Evolutionary conservation across 2,797 vertebrate species (phyloP).

Genomic region (Phataginus tricuspis): DNA sequence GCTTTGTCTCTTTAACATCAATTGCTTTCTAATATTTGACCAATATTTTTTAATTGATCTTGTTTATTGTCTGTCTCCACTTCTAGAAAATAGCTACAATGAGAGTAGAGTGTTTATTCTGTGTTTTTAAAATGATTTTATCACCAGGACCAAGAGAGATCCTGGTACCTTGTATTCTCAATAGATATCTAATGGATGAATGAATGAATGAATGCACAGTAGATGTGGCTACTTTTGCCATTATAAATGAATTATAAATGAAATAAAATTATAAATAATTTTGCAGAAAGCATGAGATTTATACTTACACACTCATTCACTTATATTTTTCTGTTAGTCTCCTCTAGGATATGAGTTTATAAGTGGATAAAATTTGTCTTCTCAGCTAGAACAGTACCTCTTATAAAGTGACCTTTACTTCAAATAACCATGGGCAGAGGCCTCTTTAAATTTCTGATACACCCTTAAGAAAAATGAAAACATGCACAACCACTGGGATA

Average conservation of each 20-base stretch:
- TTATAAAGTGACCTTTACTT: not conserved
- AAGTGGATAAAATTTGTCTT: not conserved
- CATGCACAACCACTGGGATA: not conserved
- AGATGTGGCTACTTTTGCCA: not conserved
- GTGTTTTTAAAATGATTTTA: not conserved
- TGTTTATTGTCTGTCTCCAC: not conserved
- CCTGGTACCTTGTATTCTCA: not conserved
- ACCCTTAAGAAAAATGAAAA: not conserved
- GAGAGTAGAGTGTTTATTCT: not conserved
- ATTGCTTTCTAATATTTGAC: not conserved
- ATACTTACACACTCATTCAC: not conserved
- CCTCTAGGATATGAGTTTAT: not conserved
- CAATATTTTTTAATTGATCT: not conserved
- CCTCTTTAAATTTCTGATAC: not conserved
- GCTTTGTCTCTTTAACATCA: not conserved
- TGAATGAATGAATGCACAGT: not conserved
- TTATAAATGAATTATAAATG: not conserved
- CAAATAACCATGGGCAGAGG: not conserved
- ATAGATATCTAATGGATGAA: not conserved
- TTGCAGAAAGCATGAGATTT: no score
- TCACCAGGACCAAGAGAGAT: not conserved
- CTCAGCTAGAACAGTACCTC: not conserved
- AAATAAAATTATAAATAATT: no score
- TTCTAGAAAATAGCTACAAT: not conserved
- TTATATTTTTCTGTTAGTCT: not conserved